Percentiles rank a stretch among this genome's conserved stretches.
Evolutionary conservation across 2,113 vertebrate genomes (phyloP).

Genomic region (Ifrita kowaldi): DNA sequence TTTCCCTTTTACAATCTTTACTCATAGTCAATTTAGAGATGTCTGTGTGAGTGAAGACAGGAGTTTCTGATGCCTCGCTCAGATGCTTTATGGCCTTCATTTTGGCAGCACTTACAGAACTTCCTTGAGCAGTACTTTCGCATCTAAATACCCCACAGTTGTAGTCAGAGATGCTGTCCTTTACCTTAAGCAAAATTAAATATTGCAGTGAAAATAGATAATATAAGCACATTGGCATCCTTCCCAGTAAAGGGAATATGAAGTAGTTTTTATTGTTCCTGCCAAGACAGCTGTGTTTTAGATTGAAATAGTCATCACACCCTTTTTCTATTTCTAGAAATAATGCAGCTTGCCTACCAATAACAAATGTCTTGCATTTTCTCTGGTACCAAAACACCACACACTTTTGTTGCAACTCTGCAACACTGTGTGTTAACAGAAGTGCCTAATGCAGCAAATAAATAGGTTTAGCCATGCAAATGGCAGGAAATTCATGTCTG

Average conservation of each 20-base stretch:
- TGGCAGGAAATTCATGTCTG: not conserved
- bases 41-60: constrained; percentile 30
- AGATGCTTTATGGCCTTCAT: constrained; percentile 60
- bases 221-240: constrained; percentile 11
- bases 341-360: constrained; percentile 36
- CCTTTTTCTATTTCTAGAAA: constrained; percentile 45
- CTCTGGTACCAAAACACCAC: not conserved
- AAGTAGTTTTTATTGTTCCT: constrained; percentile 36
- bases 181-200: constrained; percentile 65
- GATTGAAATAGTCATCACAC: constrained; percentile 22
- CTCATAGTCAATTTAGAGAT: constrained; percentile 43
- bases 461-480: not conserved
- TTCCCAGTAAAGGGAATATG: constrained; percentile 35
- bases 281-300: constrained; percentile 28
- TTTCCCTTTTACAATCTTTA: constrained; percentile 25
- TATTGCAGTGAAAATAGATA: constrained; percentile 22
- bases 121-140: constrained; percentile 42
- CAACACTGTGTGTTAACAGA: not conserved
- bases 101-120: constrained; percentile 54
- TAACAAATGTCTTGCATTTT: constrained; percentile 24
- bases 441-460: not conserved
- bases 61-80: constrained; percentile 34
- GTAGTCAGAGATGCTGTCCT: constrained; percentile 22
- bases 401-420: not conserved
- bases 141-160: constrained; percentile 40